Conservation (phyloP, 64 coral and sea anemone species). For the Anthopleura sola region DNA sequence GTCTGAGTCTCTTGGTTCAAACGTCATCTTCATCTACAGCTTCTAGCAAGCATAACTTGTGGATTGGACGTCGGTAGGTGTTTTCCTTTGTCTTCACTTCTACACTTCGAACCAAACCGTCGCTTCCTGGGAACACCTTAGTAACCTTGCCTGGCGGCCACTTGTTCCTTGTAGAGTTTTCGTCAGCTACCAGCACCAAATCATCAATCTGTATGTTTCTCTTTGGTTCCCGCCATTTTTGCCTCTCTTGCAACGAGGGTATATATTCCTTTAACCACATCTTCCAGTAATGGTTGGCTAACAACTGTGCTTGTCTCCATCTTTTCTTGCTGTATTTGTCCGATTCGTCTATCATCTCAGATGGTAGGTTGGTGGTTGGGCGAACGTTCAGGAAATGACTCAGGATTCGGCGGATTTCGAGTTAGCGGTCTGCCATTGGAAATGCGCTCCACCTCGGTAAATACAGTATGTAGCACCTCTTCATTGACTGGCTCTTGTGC, state of each 20-base stretch:
- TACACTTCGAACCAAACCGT: conserved; percentile 34
- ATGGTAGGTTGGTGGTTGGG: conserved; percentile 27
- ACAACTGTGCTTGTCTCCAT: conserved; percentile 20
- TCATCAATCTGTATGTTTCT: not conserved
- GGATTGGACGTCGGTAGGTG: conserved; percentile 7
- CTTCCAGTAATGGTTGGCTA: conserved; percentile 31
- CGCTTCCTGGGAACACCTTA: conserved; percentile 28
- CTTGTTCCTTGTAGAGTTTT: not conserved
- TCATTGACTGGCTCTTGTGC: conserved; percentile 34
- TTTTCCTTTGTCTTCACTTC: conserved; percentile 40
- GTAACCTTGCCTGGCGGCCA: conserved; percentile 27
- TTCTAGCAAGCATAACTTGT: not conserved
- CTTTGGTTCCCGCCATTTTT: conserved; percentile 30
- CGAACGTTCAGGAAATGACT: conserved; percentile 47
- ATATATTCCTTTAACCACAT: conserved; percentile 30
- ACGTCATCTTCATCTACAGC: not conserved
- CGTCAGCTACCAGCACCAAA: too few species aligned
- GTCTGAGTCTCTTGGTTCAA: not conserved
- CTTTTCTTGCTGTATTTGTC: conserved; percentile 25
- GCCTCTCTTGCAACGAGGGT: conserved; percentile 17
- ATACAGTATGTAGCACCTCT: conserved; percentile 37
- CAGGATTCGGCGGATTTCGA: conserved; percentile 20
- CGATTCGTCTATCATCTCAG: conserved; percentile 23
- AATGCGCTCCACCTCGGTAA: conserved; percentile 36
- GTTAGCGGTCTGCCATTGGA: conserved; percentile 52